Evolutionary conservation across 1,140 invertebrate species (phyloP), one percentile per base, ranked within the genome.

Genomic region (Contarinia nasturtii): DNA sequence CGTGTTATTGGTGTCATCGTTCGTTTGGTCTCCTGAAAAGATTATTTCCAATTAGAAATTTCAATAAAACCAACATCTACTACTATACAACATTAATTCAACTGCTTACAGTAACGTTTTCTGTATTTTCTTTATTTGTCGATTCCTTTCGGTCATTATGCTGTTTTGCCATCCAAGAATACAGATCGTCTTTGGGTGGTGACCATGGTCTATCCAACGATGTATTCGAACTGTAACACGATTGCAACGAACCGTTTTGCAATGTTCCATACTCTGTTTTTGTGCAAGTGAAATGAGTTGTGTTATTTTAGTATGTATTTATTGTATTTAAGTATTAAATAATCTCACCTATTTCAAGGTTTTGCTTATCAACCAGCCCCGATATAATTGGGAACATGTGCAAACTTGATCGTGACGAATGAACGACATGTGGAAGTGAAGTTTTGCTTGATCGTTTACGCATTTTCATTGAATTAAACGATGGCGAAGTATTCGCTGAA

Each of bases 151-250:
- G 68, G 72, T 50, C 69, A 76, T 50, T 79, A 59, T 92, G 86
- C 54, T 93, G 89, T 56, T 88, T 85, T 0, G 85, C 84, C 89
- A 94, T 93, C 90, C 90, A 94, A 50, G 81, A 86, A 58, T 94
- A 94, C 33, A 95, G 66, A 67, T 89, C 86, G 60, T 92, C 86
- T n/a, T 77, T 74, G 18, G 60, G 64, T 45, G 66, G 57, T 57
- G 68, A 5, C 63, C 61, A 53, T 64, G 71, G 57, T 61, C 72
- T 58, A 64, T 65, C 48, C 55, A 73, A 48, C 53, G 71, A 59
- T 65, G 72, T 51, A 55, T 71, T 45, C 49, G 71, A 55, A 63
- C 69, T 55, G 59, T 66, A 21, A 66, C 67, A 52, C 59, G 57
- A 52, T 61, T 60, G 62, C 44, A 68, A 55, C 0, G 68, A 68